A percentile compares a stretch with the other conserved stretches of the same genome.
phyloP scores from a whole-genome alignment of 2,888 invertebrate species.

The Physocephala rufipes region DNA sequence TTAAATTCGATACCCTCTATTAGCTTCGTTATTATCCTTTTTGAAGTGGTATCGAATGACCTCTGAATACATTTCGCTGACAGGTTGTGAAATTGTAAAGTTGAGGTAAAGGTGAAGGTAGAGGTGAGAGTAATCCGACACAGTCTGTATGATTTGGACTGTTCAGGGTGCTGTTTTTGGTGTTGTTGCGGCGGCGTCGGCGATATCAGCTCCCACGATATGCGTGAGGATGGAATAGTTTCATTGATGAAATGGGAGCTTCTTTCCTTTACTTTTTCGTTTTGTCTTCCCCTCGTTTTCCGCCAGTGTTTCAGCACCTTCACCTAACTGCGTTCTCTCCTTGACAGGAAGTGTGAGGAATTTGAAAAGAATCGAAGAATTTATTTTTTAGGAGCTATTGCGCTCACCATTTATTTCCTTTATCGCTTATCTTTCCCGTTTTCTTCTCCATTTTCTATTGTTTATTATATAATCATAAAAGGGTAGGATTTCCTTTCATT shows the following conservation, averaged over 20 bases:
- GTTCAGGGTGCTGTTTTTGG: conserved; percentile 25
- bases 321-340: not conserved
- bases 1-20: conserved; percentile 63
- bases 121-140: not conserved
- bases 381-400: not conserved
- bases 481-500: not conserved
- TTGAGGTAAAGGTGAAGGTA: conserved; percentile 12
- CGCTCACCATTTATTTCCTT: not conserved
- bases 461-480: not conserved
- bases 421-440: not conserved
- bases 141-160: conserved; percentile 6
- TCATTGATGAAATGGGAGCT: conserved; percentile 35
- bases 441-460: not conserved
- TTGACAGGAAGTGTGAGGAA: conserved; percentile 35
- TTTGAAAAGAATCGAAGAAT: conserved; percentile 17
- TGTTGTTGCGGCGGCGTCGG: not conserved
- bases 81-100: conserved; percentile 18
- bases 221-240: conserved; percentile 20
- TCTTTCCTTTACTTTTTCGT: conserved; percentile 2
- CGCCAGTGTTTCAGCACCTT: not conserved
- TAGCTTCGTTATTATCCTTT: conserved; percentile 61
- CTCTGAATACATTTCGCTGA: not conserved
- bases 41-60: conserved; percentile 61
- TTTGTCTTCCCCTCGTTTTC: not conserved
- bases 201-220: not conserved